Evolutionary conservation across 2,797 vertebrate genomes (phyloP).

Genomic region (Chaunax sp.): DNA sequence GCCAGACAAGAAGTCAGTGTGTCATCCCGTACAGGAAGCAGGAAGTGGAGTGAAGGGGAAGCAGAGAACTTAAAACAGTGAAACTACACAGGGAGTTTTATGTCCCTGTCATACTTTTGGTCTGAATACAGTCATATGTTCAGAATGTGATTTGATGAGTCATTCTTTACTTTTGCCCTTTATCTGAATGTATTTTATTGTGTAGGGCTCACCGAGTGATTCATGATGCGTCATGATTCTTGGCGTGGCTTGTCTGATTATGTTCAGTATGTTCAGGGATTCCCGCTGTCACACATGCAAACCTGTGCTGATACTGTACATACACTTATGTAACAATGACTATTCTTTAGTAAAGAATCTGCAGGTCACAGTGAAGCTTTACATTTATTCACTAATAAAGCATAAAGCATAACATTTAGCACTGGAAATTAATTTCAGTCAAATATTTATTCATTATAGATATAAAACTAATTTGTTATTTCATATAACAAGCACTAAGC

Average conservation of each 20-base stretch:
- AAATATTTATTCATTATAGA: background rate
- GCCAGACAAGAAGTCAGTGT: background rate
- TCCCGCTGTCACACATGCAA: conserved; percentile 31
- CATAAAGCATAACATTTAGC: background rate
- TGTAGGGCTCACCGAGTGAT: conserved; percentile 16
- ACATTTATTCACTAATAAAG: background rate
- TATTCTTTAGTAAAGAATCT: background rate
- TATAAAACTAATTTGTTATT: background rate
- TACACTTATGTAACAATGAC: conserved; percentile 7
- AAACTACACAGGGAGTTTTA: background rate
- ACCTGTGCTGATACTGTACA: background rate
- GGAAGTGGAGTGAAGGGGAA: conserved; percentile 19
- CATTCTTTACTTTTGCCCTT: conserved; percentile 6
- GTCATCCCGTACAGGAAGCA: too few species aligned
- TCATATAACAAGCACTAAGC: too few species aligned
- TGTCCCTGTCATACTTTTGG: conserved; percentile 6
- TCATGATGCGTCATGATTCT: conserved; percentile 61
- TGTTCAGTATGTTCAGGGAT: conserved; percentile 61
- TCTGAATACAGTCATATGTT: conserved; percentile 16
- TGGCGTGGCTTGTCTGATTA: conserved; percentile 19
- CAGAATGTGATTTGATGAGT: conserved; percentile 43
- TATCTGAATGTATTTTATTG: background rate
- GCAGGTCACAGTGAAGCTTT: background rate
- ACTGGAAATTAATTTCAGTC: background rate
- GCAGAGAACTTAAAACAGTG: conserved; percentile 17